phyloP scores from a whole-genome alignment of 2,888 invertebrate genomes.

The Phania funesta region DNA sequence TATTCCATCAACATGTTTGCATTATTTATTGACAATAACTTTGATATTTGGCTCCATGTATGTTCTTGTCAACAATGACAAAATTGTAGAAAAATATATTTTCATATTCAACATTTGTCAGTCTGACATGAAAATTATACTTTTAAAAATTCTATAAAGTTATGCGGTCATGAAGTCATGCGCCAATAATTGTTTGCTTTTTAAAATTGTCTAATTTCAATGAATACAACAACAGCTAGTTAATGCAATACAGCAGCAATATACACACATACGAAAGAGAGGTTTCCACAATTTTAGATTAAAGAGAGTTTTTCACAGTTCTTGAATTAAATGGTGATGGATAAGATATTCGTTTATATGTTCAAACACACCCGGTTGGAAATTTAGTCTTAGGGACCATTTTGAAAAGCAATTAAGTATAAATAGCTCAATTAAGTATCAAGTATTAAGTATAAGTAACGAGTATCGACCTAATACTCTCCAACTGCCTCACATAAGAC shows the following conservation, averaged over 20 bases:
- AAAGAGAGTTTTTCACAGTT: slow-evolving; percentile 36
- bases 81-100: slow-evolving; percentile 40
- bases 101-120: slow-evolving; percentile 60
- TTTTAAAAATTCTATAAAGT: slow-evolving; percentile 45
- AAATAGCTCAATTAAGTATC: too few species aligned
- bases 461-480: too few species aligned
- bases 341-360: not conserved
- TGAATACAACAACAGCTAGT: not conserved
- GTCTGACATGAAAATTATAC: slow-evolving; percentile 64
- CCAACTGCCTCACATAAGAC: too few species aligned
- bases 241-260: too few species aligned
- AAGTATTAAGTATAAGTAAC: too few species aligned
- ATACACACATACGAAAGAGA: too few species aligned
- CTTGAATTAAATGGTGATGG: slow-evolving; percentile 25
- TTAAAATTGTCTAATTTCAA: not conserved
- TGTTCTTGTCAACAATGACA: slow-evolving; percentile 15
- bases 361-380: not conserved
- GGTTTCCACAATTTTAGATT: not conserved
- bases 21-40: slow-evolving; percentile 23
- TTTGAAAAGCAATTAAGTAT: too few species aligned
- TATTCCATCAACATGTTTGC: slow-evolving; percentile 24
- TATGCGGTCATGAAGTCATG: slow-evolving; percentile 66
- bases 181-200: slow-evolving; percentile 61
- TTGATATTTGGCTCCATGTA: slow-evolving; percentile 27
- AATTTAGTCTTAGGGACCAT: not conserved